Percentiles rank a stretch among this genome's conserved stretches.
Evolutionary conservation across 2,113 vertebrate genomes (phyloP).

Genomic region (Cranoglanis bouderius): DNA sequence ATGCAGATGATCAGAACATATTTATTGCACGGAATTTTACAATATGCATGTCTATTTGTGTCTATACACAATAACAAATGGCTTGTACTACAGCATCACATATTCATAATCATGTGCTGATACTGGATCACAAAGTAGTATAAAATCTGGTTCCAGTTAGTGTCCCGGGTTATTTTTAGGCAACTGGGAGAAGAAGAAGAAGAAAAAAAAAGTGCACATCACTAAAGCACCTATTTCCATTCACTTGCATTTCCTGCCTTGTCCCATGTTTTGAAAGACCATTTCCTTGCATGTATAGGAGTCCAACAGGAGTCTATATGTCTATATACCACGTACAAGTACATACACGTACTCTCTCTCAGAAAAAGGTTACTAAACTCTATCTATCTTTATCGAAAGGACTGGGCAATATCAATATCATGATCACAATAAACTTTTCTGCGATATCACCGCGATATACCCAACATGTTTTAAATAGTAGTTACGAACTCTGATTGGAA

Average conservation of each 20-base stretch:
- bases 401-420: background rate
- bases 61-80: background rate
- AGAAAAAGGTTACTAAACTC: background rate
- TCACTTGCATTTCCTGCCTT: slow-evolving; percentile 12
- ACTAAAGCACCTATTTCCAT: slow-evolving; percentile 9
- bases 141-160: slow-evolving; percentile 16
- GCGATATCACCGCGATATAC: background rate
- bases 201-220: background rate
- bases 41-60: background rate
- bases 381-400: background rate
- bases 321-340: background rate
- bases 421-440: background rate
- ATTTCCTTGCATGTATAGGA: background rate
- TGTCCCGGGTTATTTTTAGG: slow-evolving; percentile 19
- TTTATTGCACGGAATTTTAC: background rate
- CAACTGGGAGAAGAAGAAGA: background rate
- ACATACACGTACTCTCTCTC: background rate
- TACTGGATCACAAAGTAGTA: background rate
- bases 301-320: background rate
- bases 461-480: background rate
- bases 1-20: background rate
- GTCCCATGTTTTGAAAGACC: slow-evolving; percentile 4
- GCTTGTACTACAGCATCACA: background rate
- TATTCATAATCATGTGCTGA: background rate
- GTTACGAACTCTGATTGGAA: background rate